phyloP scores from a whole-genome alignment of 2,113 vertebrate species.

The Austrofundulus limnaeus region DNA sequence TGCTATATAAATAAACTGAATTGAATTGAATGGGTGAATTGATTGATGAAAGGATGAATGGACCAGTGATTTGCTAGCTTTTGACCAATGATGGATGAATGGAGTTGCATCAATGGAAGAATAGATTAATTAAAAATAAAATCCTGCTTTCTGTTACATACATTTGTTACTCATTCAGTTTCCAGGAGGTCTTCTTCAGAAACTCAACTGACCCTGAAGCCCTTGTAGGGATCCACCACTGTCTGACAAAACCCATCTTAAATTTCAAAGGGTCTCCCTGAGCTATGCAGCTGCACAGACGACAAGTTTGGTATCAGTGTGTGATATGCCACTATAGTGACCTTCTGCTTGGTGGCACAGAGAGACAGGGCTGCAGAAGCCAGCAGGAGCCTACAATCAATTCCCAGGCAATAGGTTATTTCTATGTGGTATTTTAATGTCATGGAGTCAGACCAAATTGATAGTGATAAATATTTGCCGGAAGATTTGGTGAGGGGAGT shows the following conservation, averaged over 20 bases:
- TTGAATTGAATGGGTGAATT: too few relatives aligned
- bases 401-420: constrained; percentile 75
- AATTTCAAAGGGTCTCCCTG: constrained; percentile 49
- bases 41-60: too few relatives aligned
- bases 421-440: constrained; percentile 81
- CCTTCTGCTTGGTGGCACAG: constrained; percentile 46
- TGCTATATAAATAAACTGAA: background rate
- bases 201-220: constrained; percentile 5
- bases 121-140: too few relatives aligned
- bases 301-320: constrained; percentile 63
- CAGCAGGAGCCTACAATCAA: constrained; percentile 61
- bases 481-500: constrained; percentile 97
- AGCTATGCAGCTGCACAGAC: constrained; percentile 40
- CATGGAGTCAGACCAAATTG: constrained; percentile 87
- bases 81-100: too few relatives aligned
- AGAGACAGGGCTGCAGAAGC: constrained; percentile 33
- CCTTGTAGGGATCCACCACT: background rate
- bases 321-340: constrained; percentile 56
- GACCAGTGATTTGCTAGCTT: too few relatives aligned
- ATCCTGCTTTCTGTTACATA: too few relatives aligned
- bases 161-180: background rate
- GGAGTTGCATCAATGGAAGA: background rate
- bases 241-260: constrained; percentile 29
- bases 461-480: constrained; percentile 99
- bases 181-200: background rate